Evolutionary conservation across 2,888 invertebrate genomes (phyloP).

Genomic region (Kuschelorhynchus macadamiae): DNA sequence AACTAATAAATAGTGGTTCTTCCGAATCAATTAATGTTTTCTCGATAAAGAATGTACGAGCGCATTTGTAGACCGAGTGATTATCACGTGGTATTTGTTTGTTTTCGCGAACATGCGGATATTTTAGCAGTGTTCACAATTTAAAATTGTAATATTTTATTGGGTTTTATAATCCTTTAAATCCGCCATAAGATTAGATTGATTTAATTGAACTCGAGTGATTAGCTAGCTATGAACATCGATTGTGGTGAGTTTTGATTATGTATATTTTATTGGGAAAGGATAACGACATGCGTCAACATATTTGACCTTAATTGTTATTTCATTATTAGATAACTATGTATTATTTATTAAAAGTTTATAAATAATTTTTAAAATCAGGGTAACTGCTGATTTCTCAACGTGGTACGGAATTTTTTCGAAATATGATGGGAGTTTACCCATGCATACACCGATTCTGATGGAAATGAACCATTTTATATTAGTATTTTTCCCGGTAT

Average conservation of each 20-base stretch:
- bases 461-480: too few relatives aligned
- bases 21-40: constrained; percentile 16
- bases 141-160: background rate
- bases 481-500: too few relatives aligned
- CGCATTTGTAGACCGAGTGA: constrained; percentile 35
- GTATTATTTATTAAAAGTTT: too few relatives aligned
- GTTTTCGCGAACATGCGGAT: constrained; percentile 14
- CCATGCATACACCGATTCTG: too few relatives aligned
- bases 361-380: too few relatives aligned
- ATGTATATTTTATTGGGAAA: background rate
- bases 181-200: background rate
- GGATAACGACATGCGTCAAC: background rate
- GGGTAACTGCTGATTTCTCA: too few relatives aligned
- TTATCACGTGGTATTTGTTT: constrained; percentile 38
- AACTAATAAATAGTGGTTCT: background rate
- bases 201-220: background rate
- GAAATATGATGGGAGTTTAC: too few relatives aligned
- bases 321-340: too few relatives aligned
- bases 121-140: background rate
- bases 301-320: background rate
- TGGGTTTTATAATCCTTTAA: background rate
- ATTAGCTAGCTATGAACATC: constrained; percentile 2
- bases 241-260: background rate
- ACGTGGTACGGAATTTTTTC: too few relatives aligned
- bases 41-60: constrained; percentile 13